Base-by-base conservation (phyloP, 2,888 invertebrate species). In the Proisotoma minuta region DNA sequence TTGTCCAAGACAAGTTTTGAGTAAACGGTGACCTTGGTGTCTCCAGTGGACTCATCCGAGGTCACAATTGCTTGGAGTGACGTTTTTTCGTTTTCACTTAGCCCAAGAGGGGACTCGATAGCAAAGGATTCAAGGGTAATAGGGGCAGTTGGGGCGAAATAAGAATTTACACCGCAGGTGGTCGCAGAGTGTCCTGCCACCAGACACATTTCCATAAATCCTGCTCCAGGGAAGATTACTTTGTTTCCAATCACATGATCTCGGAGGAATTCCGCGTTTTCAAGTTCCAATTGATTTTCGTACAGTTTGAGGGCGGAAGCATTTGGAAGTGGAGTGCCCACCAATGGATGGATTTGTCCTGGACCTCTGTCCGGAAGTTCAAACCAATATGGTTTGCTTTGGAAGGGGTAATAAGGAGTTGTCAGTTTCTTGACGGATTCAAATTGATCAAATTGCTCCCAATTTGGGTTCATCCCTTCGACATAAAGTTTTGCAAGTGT, bases 151-250 rank as follows among this genome's bases (percentile, higher is more conserved):
- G 56, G 56, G 26, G 40, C n/a, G 10, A 43, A 43, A 26, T 43
- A 43, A 8, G n/a, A 12, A 18, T 29, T 26, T 43, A 26, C 43
- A 2, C 20, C 26, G 27, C 56, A 56, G 24, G 40, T 40, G 15
- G 56, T 56, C 26, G 56, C 43, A 3, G 43, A 23, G 23, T 56
- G 56, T 15, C 60, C 63, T 18, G 57, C 51, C 0, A 47, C 60
- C 1, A 63, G 39, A 22, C 51, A 56, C 51, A 60, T 60, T 61
- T 61, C 64, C 20, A 64, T 27, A 24, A 27, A 64, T 5, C 49
- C 65, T 4, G 65, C 65, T 1, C 54, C 65, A 15, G 65, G 65
- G 29, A 65, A 61, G 1, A 65, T 51, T 1, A 61, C 56, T 2
- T 40, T 49, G 20, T 18, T 40, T 20, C 61, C 65, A 20, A 65